Evolutionary conservation across 1,140 invertebrate genomes (phyloP), one percentile per base, ranked within the genome.

Genomic region (Sitophilus oryzae): DNA sequence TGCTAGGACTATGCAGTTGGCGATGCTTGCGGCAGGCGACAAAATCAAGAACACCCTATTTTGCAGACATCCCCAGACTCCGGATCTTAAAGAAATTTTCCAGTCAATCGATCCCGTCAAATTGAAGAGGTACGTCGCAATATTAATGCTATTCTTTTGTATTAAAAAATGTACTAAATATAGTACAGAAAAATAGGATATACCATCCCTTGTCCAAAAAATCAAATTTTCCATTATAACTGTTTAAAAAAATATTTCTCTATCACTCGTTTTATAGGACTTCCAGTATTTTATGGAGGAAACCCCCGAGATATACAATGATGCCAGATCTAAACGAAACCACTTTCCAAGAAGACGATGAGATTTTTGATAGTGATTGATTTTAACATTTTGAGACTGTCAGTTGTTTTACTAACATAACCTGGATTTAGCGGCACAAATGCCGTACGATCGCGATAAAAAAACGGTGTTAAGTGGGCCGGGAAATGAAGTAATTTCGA

Each of bases 221-320:
- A n/a, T n/a, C n/a, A n/a, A n/a, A n/a, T n/a, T n/a, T n/a, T n/a
- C n/a, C n/a, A n/a, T n/a, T n/a, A n/a, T n/a, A n/a, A n/a, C n/a
- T n/a, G n/a, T n/a, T n/a, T n/a, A n/a, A n/a, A n/a, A n/a, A n/a
- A n/a, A n/a, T n/a, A n/a, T n/a, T n/a, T n/a, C n/a, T n/a, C n/a
- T n/a, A n/a, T n/a, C n/a, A n/a, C n/a, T n/a, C n/a, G n/a, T 34
- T 45, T 49, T 50, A 14, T 43, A 56, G 53, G 21, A 85, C 83
- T 30, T 88, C 85, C 1, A 85, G 82, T 61, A 82, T 82, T 16
- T 74, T 82, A 23, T 86, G 84, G 84, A 79, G 79, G 56, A 80
- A 81, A 16, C 83, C 83, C 6, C 83, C 83, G 0, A 69, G 81
- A 48, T 80, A 64, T 38, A 68, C 65, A 9, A 49, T 64, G 43